phyloP scores from a whole-genome alignment of 2,113 vertebrate genomes.

The Meriones unguiculatus region DNA sequence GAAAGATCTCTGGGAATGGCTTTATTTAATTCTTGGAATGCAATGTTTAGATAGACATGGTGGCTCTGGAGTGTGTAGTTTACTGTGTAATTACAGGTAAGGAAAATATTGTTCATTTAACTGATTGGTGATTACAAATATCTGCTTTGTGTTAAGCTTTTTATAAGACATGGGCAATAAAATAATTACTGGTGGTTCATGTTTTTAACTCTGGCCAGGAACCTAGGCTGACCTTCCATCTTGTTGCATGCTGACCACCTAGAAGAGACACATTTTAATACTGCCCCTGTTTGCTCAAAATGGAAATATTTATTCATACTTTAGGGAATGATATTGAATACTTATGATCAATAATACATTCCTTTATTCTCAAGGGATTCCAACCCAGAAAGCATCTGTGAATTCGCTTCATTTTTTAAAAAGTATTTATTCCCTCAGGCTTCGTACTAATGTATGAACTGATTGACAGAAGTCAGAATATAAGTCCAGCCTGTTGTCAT shows the following conservation, averaged over 20 bases:
- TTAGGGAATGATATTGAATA: background rate
- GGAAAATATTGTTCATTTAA: conserved; percentile 23
- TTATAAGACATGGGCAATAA: background rate
- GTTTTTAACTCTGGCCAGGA: background rate
- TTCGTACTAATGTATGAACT: background rate
- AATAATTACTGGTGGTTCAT: background rate
- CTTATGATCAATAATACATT: conserved; percentile 25
- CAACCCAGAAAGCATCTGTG: background rate
- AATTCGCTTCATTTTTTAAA: background rate
- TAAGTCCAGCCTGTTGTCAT: background rate
- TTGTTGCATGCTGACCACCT: background rate
- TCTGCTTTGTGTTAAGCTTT: conserved; percentile 1
- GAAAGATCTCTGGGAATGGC: background rate
- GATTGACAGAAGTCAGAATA: conserved; percentile 35
- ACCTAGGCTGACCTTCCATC: background rate
- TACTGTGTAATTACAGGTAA: background rate
- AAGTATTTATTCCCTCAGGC: conserved; percentile 16
- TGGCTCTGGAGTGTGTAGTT: background rate
- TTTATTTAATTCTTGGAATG: background rate
- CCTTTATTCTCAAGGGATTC: background rate
- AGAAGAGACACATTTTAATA: background rate
- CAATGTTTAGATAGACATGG: background rate
- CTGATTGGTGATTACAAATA: background rate
- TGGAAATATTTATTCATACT: background rate
- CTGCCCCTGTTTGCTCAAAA: background rate